Base-by-base conservation (phyloP, 1,140 invertebrate genomes). In the Apis dorsata region DNA sequence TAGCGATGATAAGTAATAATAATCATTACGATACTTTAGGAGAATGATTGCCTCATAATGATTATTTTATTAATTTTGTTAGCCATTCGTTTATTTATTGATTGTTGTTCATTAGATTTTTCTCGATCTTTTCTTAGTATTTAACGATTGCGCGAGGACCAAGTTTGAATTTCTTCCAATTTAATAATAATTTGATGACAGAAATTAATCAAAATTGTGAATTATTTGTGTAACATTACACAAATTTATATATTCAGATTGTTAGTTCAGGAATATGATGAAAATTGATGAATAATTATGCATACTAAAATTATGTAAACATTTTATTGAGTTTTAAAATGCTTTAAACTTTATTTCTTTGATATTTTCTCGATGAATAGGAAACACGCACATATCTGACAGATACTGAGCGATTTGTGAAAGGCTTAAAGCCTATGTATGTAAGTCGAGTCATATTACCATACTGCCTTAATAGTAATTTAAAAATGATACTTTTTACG, bases 381-480 rank as follows among this genome's bases (percentile, higher is more conserved):
- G 17, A 75, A 88, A 89, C 77, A 83, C 83, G 78, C 79, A 89
- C 86, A 84, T 89, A 89, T 89, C 88, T 68, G 75, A 69, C 49
- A 85, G 72, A 85, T 71, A 55, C 60, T 73, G 88, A 71, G 70
- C 65, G 68, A 76, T 81, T 69, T 65, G n/a, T 76, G 28, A 19
- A 65, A 57, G 70, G 55, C 44, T 79, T 68, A 13, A 51, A 85
- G 85, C 84, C 86, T 89, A 78, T 79, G 75, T 86, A 89, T 49
- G 53, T 83, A 88, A 90, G 90, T 85, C 66, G 88, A 91, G 88
- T 89, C 88, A 92, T 87, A 92, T 90, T 92, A 87, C 91, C 91
- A 88, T 91, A 93, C 90, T 92, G 92, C 92, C 92, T 92, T 92
- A 92, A 91, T 92, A 92, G 90, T 91, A 69, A 86, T 89, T 88